A percentile compares a stretch with the other conserved stretches of the same genome.
phyloP scores from a whole-genome alignment of 2,888 invertebrate genomes.

The Trissolcus brochymenae region DNA sequence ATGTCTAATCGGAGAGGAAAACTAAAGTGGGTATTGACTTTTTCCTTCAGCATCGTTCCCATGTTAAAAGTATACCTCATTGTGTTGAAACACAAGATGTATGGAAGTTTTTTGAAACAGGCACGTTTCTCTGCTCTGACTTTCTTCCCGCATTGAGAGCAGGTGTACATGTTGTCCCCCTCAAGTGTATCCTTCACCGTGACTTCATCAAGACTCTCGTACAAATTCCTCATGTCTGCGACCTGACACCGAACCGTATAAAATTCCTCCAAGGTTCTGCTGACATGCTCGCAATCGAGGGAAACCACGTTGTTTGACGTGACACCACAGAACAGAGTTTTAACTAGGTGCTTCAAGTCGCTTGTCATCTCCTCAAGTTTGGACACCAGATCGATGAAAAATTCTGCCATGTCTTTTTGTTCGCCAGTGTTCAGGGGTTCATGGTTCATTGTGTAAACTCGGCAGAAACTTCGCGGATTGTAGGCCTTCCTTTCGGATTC shows the following conservation, averaged over 20 bases:
- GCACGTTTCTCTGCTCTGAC: conserved; percentile 96
- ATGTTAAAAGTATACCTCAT: conserved; percentile 92
- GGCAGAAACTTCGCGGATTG: conserved; percentile 96
- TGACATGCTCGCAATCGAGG: conserved; percentile 95
- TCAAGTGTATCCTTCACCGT: conserved; percentile 97
- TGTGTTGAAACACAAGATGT: conserved; percentile 96
- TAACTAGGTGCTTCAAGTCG: conserved; percentile 90
- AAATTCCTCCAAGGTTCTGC: conserved; percentile 95
- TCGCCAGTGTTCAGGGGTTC: conserved; percentile 97
- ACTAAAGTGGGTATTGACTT: conserved; percentile 97
- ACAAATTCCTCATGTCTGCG: conserved; percentile 96
- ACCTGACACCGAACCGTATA: conserved; percentile 98
- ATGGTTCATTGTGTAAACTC: conserved; percentile 98
- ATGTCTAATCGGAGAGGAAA: conserved; percentile 95
- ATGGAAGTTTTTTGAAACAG: conserved; percentile 94
- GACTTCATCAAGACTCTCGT: conserved; percentile 96
- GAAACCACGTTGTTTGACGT: conserved; percentile 97
- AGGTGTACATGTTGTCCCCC: conserved; percentile 98
- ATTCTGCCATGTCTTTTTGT: conserved; percentile 99
- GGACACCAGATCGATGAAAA: conserved; percentile 96
- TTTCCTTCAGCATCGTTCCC: conserved; percentile 97
- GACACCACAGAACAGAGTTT: conserved; percentile 94
- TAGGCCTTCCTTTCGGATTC: conserved; percentile 97
- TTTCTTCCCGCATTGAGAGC: conserved; percentile 95
- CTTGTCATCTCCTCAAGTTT: conserved; percentile 97